Base-by-base conservation (phyloP, 1,140 invertebrate genomes). In the Diachasmimorpha longicaudata region DNA sequence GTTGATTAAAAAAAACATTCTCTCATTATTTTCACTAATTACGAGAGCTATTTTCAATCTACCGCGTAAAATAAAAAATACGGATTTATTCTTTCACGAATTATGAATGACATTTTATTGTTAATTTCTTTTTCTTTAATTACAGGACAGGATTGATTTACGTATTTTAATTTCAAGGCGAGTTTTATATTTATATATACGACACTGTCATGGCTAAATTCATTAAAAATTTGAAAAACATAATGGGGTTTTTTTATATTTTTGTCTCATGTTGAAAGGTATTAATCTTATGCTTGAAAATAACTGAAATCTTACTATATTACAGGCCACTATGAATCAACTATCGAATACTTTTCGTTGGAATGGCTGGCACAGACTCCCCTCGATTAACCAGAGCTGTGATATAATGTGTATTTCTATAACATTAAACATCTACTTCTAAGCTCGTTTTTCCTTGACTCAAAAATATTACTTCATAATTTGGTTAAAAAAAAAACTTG, bases 261-360 rank as follows among this genome's bases (percentile, higher is more conserved):
- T 13, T 4, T 55, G 23, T 13, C 46, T 76, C 37, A 58, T 23
- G 16, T 63, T 37, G 71, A 69, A 58, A 58, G 63, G 23, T 63
- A 42, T 76, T 44, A 71, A 31, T 58, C 48, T 42, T 19, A 44
- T 23, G 36, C 36, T 73, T 36, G 66, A 67, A 69, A 52, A 72
- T 42, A 42, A 42, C 39, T 42, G 19, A 25, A 58, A 25, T 63
- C 70, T 72, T 72, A 70, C 72, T 78, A 76, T 76, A 76, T 79
- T 76, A 79, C 78, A 79, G 78, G 71, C 70, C 66, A 77, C 71
- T 79, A 76, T 67, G 68, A 76, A 39, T 73, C 63, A 44, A 74
- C 71, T 79, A 77, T 70, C 23, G 23, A 73, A 74, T 78, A 68
- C 52, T 74, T 78, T 71, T 74, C 68, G 72, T 72, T 77, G 70